Base-by-base conservation (phyloP, 2,113 vertebrate genomes). In the Emydura subglobosa region DNA sequence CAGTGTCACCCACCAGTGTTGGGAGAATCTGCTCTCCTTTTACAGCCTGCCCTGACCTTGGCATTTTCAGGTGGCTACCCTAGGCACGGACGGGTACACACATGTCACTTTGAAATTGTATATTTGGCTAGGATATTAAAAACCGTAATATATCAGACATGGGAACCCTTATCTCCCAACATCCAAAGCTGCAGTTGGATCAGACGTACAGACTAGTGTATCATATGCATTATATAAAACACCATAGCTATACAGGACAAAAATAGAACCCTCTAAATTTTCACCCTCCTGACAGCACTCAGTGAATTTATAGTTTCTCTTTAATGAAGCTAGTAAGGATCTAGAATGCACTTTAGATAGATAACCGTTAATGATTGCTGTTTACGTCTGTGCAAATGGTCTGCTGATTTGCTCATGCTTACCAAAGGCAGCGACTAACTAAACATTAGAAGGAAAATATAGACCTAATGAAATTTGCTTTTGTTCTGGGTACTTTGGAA, bases 31-130 rank as follows among this genome's bases (percentile, higher is more conserved):
- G 47, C 47, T 47, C 8, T 47, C 47, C 47, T 47, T 47, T 47
- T 47, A 47, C 47, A 47, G 47, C 47, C 47, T 47, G 47, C 47
- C 47, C 47, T 47, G 47, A 47, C 47, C 47, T 47, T 47, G 47
- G 47, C 47, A 47, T 47, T 47, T 47, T 47, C 47, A 47, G 47
- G 47, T 47, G 47, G 47, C 47, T 47, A 47, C 47, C 47, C 47
- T 5, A 47, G 47, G 47, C 47, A 47, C 47, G 8, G 47, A 47
- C 5, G 47, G 47, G 47, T 47, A 3, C 47, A 47, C 47, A 91
- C n/a, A 6, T 88, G 91, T 16, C 90, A 92, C 47, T 83, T 59
- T 81, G 54, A 86, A 96, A 82, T 42, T 74, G 57, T 25, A 91
- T 24, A 92, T 72, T 85, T 91, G 88, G 29, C 81, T 93, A 50